These are phyloP conservation scores for Halichoerus grypus DNA, from an alignment of 2,113 vertebrate genomes.

Conservation along the genomic window DNA sequence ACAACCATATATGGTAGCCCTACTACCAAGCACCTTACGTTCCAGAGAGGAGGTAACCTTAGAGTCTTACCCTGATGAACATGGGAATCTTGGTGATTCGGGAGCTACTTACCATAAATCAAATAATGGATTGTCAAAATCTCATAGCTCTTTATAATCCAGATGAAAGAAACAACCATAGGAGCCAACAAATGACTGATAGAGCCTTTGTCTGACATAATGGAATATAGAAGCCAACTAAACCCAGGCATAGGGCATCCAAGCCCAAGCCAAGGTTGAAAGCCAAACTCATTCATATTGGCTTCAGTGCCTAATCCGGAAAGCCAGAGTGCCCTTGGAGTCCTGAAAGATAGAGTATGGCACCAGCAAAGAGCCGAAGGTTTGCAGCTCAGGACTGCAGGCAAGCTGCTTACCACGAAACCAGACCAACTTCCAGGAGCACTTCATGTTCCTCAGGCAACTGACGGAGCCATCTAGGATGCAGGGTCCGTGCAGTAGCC, in stretches of 20 bases:
- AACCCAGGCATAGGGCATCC: background rate
- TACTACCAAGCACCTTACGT: background rate
- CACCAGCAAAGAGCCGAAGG: background rate
- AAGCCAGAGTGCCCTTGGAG: background rate
- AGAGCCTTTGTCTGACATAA: slow-evolving; percentile 4
- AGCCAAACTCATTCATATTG: slow-evolving; percentile 22
- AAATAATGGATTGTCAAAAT: slow-evolving; percentile 1
- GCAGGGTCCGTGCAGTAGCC: background rate
- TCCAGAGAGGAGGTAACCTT: background rate
- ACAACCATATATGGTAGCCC: background rate
- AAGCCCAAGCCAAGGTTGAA: slow-evolving; percentile 39
- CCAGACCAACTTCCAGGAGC: background rate
- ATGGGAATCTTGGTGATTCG: background rate
- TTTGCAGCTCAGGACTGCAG: background rate
- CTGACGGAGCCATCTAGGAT: background rate
- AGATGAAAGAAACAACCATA: slow-evolving; percentile 21
- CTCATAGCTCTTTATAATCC: slow-evolving; percentile 6
- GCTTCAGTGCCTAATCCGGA: background rate
- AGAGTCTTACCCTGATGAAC: background rate
- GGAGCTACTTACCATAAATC: slow-evolving; percentile 18
- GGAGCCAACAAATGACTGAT: background rate
- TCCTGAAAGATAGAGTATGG: background rate
- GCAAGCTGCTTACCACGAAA: background rate
- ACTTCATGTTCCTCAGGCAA: background rate
- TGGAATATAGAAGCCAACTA: background rate